Evolutionary conservation across 2,797 vertebrate species (phyloP).

Genomic region (Anguilla pacifica): DNA sequence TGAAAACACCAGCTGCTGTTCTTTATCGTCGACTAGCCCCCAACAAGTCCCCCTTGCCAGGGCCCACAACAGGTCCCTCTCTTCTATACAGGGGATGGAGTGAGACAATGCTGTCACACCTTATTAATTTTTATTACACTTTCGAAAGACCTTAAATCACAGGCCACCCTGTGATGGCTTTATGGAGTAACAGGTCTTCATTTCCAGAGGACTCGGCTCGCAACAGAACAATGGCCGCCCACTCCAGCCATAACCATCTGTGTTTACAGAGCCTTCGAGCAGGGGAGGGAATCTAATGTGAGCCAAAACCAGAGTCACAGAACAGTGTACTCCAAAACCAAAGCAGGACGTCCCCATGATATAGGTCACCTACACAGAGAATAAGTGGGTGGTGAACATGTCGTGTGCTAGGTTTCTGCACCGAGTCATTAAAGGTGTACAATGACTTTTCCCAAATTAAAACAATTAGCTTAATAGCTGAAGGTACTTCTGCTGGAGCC

Average conservation of each 20-base stretch:
- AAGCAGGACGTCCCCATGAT: neutral
- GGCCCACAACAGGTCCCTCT: neutral
- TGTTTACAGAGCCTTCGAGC: neutral
- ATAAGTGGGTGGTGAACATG: neutral
- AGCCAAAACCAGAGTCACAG: neutral
- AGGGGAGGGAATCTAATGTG: too few species aligned
- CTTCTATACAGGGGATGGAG: constrained; percentile 12
- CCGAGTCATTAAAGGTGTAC: neutral
- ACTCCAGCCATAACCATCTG: neutral
- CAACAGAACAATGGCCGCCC: neutral
- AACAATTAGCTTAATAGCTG: neutral
- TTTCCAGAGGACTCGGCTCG: neutral
- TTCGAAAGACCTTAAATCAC: neutral
- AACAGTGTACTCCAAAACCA: neutral
- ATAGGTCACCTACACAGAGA: neutral
- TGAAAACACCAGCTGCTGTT: constrained; percentile 1
- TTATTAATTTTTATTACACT: constrained; percentile 9
- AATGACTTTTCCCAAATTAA: neutral
- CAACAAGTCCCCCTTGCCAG: neutral
- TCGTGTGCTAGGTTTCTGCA: neutral
- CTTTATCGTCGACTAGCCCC: neutral
- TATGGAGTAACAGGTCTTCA: neutral
- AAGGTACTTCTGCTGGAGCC: neutral
- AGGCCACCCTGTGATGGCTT: neutral
- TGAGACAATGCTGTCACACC: neutral